These are phyloP conservation scores for Melanophora roralis DNA, from an alignment of 2,888 invertebrate species.

Conservation along the genomic window DNA sequence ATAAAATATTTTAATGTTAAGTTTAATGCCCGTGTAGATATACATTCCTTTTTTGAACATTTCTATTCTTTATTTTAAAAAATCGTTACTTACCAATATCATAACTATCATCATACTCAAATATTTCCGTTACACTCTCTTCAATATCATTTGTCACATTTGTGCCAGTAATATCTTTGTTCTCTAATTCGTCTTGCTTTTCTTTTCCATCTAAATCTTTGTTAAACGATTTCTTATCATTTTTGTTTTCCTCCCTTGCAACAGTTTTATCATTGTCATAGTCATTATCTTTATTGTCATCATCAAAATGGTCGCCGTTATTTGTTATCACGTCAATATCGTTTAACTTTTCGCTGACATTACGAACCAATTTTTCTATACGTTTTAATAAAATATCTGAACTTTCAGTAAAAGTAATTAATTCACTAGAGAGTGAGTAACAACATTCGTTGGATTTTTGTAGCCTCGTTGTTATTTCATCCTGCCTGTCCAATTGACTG, in stretches of 20 bases:
- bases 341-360: constrained; percentile 66
- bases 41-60: too few relatives aligned
- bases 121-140: constrained; percentile 13
- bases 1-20: too few relatives aligned
- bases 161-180: not conserved
- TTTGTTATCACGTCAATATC: constrained; percentile 23
- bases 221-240: not conserved
- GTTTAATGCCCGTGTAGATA: too few relatives aligned
- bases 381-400: constrained; percentile 72
- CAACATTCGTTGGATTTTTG: constrained; percentile 67
- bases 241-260: constrained; percentile 33
- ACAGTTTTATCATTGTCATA: constrained; percentile 24
- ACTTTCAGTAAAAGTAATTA: constrained; percentile 72
- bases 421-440: constrained; percentile 69
- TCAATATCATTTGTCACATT: not conserved
- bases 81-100: constrained; percentile 39
- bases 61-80: too few relatives aligned
- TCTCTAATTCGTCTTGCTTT: not conserved
- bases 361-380: constrained; percentile 69
- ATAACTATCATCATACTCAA: constrained; percentile 25
- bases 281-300: constrained; percentile 35
- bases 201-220: not conserved
- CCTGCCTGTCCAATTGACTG: constrained; percentile 67
- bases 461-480: constrained; percentile 63
- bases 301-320: constrained; percentile 19